Evolutionary conservation across 1,140 invertebrate genomes (phyloP).

Genomic region (Drosophila parabipectinata): DNA sequence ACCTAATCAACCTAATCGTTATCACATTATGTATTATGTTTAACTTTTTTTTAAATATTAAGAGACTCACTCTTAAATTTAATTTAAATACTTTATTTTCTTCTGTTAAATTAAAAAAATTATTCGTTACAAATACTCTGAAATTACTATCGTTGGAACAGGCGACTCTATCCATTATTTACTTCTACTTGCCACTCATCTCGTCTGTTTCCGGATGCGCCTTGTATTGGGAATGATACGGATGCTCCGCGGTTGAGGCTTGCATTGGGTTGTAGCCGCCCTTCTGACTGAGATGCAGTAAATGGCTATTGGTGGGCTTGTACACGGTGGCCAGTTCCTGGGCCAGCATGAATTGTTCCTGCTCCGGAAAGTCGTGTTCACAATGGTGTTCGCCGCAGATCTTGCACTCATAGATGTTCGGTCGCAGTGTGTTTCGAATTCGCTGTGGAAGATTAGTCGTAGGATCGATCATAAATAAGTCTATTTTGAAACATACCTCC

Average conservation of each 20-base stretch:
- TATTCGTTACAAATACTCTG: conserved; percentile 63
- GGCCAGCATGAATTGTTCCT: conserved; percentile 79
- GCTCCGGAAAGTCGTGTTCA: conserved; percentile 83
- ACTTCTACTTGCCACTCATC: conserved; percentile 32
- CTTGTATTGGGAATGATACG: conserved; percentile 45
- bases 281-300: conserved; percentile 43
- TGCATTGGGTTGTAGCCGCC: conserved; percentile 74
- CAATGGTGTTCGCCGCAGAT: conserved; percentile 85
- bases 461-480: too few species aligned
- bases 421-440: conserved; percentile 85
- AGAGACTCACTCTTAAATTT: conserved; percentile 10
- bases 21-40: too few species aligned
- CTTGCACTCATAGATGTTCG: conserved; percentile 86
- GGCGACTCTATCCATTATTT: conserved; percentile 3
- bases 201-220: conserved; percentile 45
- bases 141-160: conserved; percentile 56
- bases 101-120: conserved; percentile 37
- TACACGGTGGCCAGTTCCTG: conserved; percentile 74
- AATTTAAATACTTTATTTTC: conserved; percentile 40
- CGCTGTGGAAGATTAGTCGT: conserved; percentile 83
- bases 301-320: conserved; percentile 52
- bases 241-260: conserved; percentile 53
- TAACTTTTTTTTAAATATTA: too few species aligned
- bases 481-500: conserved; percentile 87
- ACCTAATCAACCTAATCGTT: too few species aligned